Evolutionary conservation across 1,140 invertebrate species (phyloP).

Genomic region (Drosophila nikananu): DNA sequence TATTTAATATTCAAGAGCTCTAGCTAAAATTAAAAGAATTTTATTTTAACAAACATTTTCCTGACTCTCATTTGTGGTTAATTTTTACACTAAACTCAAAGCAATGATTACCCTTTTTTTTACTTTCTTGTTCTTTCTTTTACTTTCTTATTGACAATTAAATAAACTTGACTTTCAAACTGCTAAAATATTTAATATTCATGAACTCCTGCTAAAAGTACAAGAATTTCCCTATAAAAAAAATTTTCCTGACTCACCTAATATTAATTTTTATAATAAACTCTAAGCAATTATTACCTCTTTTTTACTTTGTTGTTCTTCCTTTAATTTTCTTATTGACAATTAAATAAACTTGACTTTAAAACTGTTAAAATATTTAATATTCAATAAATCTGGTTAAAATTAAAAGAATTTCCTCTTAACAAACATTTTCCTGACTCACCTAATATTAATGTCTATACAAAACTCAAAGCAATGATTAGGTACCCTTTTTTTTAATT

Average conservation of each 20-base stretch:
- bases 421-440: not conserved
- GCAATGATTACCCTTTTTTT: too few relatives aligned
- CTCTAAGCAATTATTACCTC: not conserved
- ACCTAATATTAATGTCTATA: not conserved
- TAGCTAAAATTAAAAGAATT: too few relatives aligned
- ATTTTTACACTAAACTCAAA: too few relatives aligned
- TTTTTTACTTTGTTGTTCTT: not conserved
- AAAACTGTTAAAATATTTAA: not conserved
- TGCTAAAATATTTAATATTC: not conserved
- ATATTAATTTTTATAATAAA: not conserved
- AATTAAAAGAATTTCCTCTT: too few relatives aligned
- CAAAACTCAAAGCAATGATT: not conserved
- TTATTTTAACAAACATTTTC: too few relatives aligned
- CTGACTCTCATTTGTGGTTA: too few relatives aligned
- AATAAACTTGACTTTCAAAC: not conserved
- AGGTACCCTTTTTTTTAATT: not conserved
- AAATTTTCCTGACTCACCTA: not conserved
- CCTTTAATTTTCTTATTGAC: not conserved
- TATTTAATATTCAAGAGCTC: not conserved
- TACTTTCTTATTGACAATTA: too few relatives aligned
- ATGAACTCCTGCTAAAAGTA: not conserved
- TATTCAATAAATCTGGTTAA: not conserved
- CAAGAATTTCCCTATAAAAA: not conserved
- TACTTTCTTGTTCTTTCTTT: too few relatives aligned
- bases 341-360: not conserved